Conservation (phyloP, 1,140 invertebrate species). For the Hylaeus anthracinus region DNA sequence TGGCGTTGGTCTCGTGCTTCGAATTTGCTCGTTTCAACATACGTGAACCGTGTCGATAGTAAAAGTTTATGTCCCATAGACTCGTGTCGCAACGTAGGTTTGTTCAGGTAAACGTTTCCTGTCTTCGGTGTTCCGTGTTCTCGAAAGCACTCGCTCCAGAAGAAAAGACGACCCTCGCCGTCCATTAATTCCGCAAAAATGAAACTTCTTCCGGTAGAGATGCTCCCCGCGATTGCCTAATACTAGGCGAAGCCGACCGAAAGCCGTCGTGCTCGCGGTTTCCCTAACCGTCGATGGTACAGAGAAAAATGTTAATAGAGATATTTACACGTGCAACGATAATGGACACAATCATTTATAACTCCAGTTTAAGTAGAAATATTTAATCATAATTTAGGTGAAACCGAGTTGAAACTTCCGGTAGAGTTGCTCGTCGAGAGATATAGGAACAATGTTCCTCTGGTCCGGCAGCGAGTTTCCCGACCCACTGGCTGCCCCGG, state of each 20-base stretch:
- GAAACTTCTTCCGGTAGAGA: constrained; percentile 62
- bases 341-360: too few relatives aligned
- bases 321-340: too few relatives aligned
- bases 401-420: constrained; percentile 36
- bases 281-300: constrained; percentile 41
- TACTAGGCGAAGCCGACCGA: constrained; percentile 4
- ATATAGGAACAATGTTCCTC: constrained; percentile 5
- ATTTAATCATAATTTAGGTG: too few relatives aligned
- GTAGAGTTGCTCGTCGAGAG: constrained; percentile 11
- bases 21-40: not conserved
- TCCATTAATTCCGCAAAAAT: constrained; percentile 49
- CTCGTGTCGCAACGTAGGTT: not conserved
- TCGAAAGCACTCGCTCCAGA: not conserved
- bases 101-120: not conserved
- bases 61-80: too few relatives aligned
- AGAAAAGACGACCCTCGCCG: constrained; percentile 9
- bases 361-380: too few relatives aligned
- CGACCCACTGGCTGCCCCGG: constrained; percentile 18
- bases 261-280: constrained; percentile 25
- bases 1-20: not conserved
- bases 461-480: not conserved
- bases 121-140: not conserved
- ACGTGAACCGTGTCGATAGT: not conserved
- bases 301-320: constrained; percentile 24
- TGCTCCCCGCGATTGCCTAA: constrained; percentile 40